Evolutionary conservation across 2,113 vertebrate genomes (phyloP), one percentile per base, ranked within the genome.

Genomic region (Rissa tridactyla): DNA sequence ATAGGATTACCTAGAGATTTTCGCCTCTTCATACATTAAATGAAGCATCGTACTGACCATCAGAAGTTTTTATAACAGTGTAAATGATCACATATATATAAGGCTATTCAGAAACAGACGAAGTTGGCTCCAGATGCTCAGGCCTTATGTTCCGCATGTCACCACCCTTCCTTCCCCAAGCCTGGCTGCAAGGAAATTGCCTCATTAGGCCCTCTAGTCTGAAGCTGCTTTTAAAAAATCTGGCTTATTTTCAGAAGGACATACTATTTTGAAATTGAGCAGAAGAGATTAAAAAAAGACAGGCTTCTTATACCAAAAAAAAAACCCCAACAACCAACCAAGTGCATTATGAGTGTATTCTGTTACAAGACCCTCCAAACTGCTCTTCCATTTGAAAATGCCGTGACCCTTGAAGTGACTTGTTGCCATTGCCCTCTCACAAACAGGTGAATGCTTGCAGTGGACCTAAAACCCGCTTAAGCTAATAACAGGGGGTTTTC

Each of bases 161-260:
- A 83, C 95, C 92, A 81, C 92, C 88, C 88, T 96, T 96, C 92
- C 88, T 96, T 94, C 95, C 92, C 94, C 80, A 78, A 65, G 76
- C 71, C 86, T 73, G 82, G 36, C 76, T 96, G 72, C 70, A 83
- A 93, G 92, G 95, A 96, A 96, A 86, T 95, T 95, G 96, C 82
- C 90, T 96, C 90, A 93, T 92, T 92, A 90, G 82, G 88, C 60
- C 92, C 76, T 86, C n/a, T 42, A 92, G 88, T 47, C 76, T 73
- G 86, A 93, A 90, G 32, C 44, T 92, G 76, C 82, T 82, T 83
- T 0, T 88, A 77, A 81, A 84, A 92, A 88, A 38, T 29, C 66
- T 92, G 78, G 70, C 84, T 76, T 94, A 40, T 68, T 96, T 91
- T 95, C 77, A 91, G 64, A 80, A 86, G 54, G 44, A 61, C 32